A percentile compares a stretch with the other conserved stretches of the same genome.
Conservation (phyloP, 2,888 invertebrate genomes). For the Cryptosula pallasiana region DNA sequence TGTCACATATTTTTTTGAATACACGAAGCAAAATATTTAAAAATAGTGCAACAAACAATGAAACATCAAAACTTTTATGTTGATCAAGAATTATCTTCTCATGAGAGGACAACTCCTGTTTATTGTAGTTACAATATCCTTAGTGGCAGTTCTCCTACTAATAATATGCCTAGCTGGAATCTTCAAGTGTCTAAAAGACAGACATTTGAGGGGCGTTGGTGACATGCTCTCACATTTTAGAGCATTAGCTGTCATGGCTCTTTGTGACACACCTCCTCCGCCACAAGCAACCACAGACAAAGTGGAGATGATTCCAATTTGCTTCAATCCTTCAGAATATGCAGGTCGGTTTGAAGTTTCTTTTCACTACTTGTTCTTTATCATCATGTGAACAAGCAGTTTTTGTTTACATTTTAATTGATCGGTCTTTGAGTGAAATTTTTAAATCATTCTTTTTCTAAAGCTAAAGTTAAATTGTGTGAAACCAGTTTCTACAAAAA, state of each 20-base stretch:
- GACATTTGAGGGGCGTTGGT: slow-evolving; percentile 17
- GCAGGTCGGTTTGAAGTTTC: slow-evolving; percentile 6
- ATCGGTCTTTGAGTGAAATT: not conserved
- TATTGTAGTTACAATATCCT: slow-evolving; percentile 5
- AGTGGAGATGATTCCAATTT: slow-evolving; percentile 23
- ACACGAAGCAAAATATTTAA: too few species aligned
- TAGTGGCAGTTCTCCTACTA: not conserved
- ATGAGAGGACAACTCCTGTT: too few species aligned
- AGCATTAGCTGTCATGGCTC: slow-evolving; percentile 15
- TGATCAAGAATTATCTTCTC: too few species aligned
- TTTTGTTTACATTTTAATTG: not conserved
- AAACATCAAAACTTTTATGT: too few species aligned
- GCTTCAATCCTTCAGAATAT: slow-evolving; percentile 22
- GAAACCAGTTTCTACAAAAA: too few species aligned
- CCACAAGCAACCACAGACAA: not conserved
- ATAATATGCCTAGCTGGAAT: slow-evolving; percentile 11
- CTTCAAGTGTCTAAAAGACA: not conserved
- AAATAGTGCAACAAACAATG: too few species aligned
- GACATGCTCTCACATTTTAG: slow-evolving; percentile 7
- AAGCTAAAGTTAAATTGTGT: too few species aligned
- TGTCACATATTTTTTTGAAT: too few species aligned
- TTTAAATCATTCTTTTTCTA: too few species aligned
- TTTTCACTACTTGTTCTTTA: not conserved
- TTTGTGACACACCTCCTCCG: slow-evolving; percentile 24
- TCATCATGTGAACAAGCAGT: not conserved